Evolutionary conservation across 2,797 vertebrate species (phyloP), one percentile per base, ranked within the genome.

Genomic region (Uromys caudimaculatus): DNA sequence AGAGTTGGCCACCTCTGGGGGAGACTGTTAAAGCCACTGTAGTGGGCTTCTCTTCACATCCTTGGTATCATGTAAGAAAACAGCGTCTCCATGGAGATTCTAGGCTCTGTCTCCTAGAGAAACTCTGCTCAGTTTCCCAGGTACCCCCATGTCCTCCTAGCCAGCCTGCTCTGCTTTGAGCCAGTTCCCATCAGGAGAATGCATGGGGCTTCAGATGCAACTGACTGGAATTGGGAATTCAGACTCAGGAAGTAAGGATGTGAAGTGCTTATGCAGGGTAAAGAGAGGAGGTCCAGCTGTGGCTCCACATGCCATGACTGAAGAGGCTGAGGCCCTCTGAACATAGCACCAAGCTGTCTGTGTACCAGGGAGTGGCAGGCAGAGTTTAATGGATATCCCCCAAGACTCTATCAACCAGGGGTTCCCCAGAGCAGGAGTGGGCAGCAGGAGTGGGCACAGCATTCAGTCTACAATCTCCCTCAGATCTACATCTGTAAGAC

Each of bases 51-150:
- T 38, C 27, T n/a, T 19, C 11, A 41, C 19, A 9, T n/a, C 11
- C 21, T 24, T n/a, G 12, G 12, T 4, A 73, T 13, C 17, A 47
- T 32, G 19, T 10, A 3, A 77, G 73, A 79, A 54, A 47, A 9
- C 0, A 16, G 2, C 0, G 0, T 54, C 52, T 64, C 44, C 47
- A 21, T 8, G 54, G n/a, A 24, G 23, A 14, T 17, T 44, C 50
- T 24, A 50, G 12, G 32, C 52, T 71, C 27, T 5, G 16, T 29
- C 69, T 52, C 24, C 29, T 19, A 17, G 12, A 83, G 47, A 60
- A 67, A 6, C n/a, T 27, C 62, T 44, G 4, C 50, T 73, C 38
- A 87, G 50, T 54, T 21, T 52, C n/a, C 44, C 27, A 76, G 54
- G 17, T 47, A 16, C 35, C 52, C 16, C 24, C 16, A 0, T 35